A percentile compares a stretch with the other conserved stretches of the same genome.
Conservation (phyloP, 2,888 invertebrate species). For the Drosophila phalerata region DNA sequence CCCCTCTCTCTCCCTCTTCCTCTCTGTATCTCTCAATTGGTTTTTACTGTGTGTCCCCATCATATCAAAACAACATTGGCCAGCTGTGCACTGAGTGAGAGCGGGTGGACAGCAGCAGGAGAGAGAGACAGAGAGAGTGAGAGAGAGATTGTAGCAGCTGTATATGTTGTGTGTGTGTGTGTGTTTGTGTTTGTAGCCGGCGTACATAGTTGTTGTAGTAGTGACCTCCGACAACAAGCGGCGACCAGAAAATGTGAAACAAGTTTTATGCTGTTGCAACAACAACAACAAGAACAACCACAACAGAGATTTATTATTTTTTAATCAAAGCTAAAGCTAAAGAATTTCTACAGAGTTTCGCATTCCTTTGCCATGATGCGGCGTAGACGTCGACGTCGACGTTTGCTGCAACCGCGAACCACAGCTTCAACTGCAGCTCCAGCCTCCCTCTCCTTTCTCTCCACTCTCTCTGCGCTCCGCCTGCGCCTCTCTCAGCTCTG, state of each 20-base stretch:
- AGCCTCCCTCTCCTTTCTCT: not conserved
- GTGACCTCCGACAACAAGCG: slow-evolving; percentile 77
- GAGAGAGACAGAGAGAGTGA: slow-evolving; percentile 3
- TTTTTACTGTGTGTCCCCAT: slow-evolving; percentile 18
- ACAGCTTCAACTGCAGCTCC: slow-evolving; percentile 2
- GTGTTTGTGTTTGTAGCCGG: slow-evolving; percentile 45
- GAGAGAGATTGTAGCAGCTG: slow-evolving; percentile 42
- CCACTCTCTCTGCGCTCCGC: not conserved
- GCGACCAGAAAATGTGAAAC: slow-evolving; percentile 62
- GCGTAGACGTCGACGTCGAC: not conserved
- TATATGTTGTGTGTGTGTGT: slow-evolving; percentile 14
- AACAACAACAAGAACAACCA: slow-evolving; percentile 24
- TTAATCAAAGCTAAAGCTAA: slow-evolving; percentile 68
- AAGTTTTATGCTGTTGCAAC: slow-evolving; percentile 59
- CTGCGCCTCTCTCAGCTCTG: not conserved
- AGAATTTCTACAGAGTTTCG: slow-evolving; percentile 57
- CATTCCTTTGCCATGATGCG: slow-evolving; percentile 67
- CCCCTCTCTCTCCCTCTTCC: slow-evolving; percentile 8
- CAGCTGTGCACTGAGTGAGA: slow-evolving; percentile 57
- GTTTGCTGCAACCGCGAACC: slow-evolving; percentile 14
- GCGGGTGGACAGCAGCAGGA: slow-evolving; percentile 17
- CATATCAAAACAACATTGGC: slow-evolving; percentile 55
- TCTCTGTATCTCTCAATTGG: slow-evolving; percentile 8
- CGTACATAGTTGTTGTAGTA: slow-evolving; percentile 43
- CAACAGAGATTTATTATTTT: slow-evolving; percentile 72